Evolutionary conservation across 2,888 invertebrate species (phyloP), one percentile per base, ranked within the genome.

Genomic region (Cheilosia grossa): DNA sequence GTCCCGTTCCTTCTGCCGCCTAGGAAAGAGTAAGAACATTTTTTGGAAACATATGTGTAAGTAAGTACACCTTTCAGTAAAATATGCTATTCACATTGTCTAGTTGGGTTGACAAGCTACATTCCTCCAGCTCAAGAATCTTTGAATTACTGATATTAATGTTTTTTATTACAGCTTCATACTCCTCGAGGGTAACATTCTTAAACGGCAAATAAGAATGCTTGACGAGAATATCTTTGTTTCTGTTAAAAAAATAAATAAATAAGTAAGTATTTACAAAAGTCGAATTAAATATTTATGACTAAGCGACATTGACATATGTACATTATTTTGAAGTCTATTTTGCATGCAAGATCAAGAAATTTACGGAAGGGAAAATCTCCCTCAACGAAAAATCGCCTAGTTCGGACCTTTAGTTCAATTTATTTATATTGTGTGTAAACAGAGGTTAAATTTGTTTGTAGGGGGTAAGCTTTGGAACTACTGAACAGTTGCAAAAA

Each of bases 1-100:
- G 93, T 1, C 98, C 98, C 1, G 98, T 98, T 59, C 98, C 98
- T 93, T 98, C 98, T 37, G 98, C 98, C 27, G 98, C 98, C 97
- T 98, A 91, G 33, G 64, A 70, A 21, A 30, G 47, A 13, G 21
- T 27, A 5, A 27, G 6, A 27, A 27, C 6, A 6, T 27, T 27
- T 27, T 27, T 27, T 47, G 6, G 1, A 0, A 33, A 47, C 4
- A 6, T 30, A 1, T 13, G 1, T 19, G 5, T 10, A 15, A 1
- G 13, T 67, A 47, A 92, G 33, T 21, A 2, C 0, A 47, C 47
- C 30, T n/a, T n/a, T 24, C 19, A 53, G 0, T 19, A 27, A 30
- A 19, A 6, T 27, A 15, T 30, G 1, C 17, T 78, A 87, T 89
- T 92, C 91, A 96, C 96, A 92, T 95, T 95, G 87, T 97, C 95